Evolutionary conservation across 2,797 vertebrate species (phyloP).

Genomic region (Gadopsis bispinosus): DNA sequence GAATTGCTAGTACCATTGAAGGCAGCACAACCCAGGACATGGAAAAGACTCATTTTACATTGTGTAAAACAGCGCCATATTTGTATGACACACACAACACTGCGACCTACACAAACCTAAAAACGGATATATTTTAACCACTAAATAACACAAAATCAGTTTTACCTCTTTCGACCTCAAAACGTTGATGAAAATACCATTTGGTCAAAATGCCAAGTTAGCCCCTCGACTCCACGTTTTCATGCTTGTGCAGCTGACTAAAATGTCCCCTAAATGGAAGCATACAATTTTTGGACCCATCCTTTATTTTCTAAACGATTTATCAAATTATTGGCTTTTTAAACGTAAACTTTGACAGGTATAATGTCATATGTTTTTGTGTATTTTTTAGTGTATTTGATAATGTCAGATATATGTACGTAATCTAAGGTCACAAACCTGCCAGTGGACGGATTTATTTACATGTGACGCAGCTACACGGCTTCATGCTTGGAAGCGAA

Average conservation of each 20-base stretch:
- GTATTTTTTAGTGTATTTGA: accelerated
- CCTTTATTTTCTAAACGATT: not conserved
- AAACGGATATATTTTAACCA: accelerated
- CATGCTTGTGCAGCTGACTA: slow-evolving; percentile 42
- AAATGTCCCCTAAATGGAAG: slow-evolving; percentile 37
- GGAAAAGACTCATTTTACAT: not conserved
- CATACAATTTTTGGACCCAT: not conserved
- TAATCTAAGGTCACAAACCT: not conserved
- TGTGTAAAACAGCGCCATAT: not conserved
- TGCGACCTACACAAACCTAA: accelerated
- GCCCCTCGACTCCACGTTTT: not conserved
- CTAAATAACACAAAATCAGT: not conserved
- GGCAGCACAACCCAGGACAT: slow-evolving; percentile 12
- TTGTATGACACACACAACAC: not conserved
- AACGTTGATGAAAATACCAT: not conserved
- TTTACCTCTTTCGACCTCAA: slow-evolving; percentile 55
- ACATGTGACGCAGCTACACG: slow-evolving; percentile 45
- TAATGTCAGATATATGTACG: not conserved
- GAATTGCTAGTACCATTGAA: not conserved
- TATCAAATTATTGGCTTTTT: accelerated
- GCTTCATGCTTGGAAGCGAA: not conserved
- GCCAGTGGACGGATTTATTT: slow-evolving; percentile 64
- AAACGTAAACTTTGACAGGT: accelerated
- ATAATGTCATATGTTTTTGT: accelerated
- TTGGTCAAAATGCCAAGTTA: not conserved